Percentiles rank a stretch among this genome's conserved stretches.
Conservation (phyloP, 2,888 invertebrate genomes). For the Pheosia tremula region DNA sequence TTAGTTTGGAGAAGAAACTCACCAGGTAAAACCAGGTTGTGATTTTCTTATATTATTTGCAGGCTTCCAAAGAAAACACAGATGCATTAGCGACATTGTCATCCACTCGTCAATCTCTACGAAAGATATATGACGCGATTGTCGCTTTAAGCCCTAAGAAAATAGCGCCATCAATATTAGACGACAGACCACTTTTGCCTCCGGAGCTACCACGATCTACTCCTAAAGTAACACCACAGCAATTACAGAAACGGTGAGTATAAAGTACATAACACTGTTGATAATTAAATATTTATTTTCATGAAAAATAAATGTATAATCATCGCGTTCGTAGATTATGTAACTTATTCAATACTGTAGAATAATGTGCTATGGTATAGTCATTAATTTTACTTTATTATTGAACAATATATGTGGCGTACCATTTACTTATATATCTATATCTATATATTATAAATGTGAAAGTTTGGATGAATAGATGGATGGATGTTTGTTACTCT, state of each 20-base stretch:
- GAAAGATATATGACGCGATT: constrained; percentile 86
- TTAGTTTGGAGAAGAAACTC: too few relatives aligned
- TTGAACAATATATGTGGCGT: too few relatives aligned
- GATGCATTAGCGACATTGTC: constrained; percentile 86
- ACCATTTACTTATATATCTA: not conserved
- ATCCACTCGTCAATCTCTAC: constrained; percentile 85
- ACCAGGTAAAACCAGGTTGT: not conserved
- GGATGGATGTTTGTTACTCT: too few relatives aligned
- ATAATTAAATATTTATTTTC: not conserved
- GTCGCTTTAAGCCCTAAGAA: constrained; percentile 85
- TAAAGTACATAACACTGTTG: not conserved
- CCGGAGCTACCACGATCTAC: constrained; percentile 63
- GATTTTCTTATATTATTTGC: constrained; percentile 7
- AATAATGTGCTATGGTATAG: too few relatives aligned
- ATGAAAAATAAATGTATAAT: not conserved
- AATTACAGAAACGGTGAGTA: constrained; percentile 76
- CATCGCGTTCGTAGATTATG: not conserved
- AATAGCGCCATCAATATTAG: constrained; percentile 80
- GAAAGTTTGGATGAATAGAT: too few relatives aligned
- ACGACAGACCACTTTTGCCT: constrained; percentile 72
- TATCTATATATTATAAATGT: too few relatives aligned
- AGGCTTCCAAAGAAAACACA: constrained; percentile 82
- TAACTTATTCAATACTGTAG: not conserved
- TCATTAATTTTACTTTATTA: too few relatives aligned
- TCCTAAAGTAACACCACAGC: constrained; percentile 75